Conservation (phyloP, 2,113 vertebrate species). For the Myiozetetes cayanensis region DNA sequence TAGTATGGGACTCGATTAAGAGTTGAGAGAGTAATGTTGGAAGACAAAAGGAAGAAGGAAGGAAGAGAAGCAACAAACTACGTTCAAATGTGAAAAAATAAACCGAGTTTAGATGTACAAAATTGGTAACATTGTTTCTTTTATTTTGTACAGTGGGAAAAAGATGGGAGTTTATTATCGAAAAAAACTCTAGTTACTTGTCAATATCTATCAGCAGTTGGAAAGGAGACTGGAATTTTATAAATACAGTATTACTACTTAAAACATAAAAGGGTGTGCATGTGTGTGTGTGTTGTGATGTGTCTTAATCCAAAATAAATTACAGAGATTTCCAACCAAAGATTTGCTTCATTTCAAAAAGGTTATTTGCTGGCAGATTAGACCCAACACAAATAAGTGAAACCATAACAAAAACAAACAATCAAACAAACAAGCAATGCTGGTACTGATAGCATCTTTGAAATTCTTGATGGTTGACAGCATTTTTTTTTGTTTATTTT, state of each 20-base stretch:
- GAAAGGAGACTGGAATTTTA: background rate
- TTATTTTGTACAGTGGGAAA: background rate
- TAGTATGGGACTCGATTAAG: background rate
- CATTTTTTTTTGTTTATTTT: fast-evolving
- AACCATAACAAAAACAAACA: background rate
- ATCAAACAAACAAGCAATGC: background rate
- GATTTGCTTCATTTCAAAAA: background rate
- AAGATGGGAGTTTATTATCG: background rate
- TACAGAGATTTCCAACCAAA: background rate
- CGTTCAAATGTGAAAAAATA: background rate
- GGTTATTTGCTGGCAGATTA: background rate
- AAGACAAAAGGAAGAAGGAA: background rate
- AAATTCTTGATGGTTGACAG: background rate
- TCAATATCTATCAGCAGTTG: background rate
- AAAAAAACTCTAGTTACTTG: background rate
- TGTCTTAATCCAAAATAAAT: background rate
- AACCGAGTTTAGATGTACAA: background rate
- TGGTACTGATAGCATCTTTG: background rate
- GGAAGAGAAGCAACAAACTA: background rate
- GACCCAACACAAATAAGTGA: fast-evolving
- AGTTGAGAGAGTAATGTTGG: background rate
- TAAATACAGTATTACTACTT: background rate
- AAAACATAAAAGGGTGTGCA: background rate
- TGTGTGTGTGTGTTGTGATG: background rate
- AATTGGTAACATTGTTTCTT: background rate